Percentiles rank a stretch among this genome's conserved stretches.
These are phyloP conservation scores for Stigmatopora argus DNA, from an alignment of 2,113 vertebrate genomes.

Conservation along the genomic window DNA sequence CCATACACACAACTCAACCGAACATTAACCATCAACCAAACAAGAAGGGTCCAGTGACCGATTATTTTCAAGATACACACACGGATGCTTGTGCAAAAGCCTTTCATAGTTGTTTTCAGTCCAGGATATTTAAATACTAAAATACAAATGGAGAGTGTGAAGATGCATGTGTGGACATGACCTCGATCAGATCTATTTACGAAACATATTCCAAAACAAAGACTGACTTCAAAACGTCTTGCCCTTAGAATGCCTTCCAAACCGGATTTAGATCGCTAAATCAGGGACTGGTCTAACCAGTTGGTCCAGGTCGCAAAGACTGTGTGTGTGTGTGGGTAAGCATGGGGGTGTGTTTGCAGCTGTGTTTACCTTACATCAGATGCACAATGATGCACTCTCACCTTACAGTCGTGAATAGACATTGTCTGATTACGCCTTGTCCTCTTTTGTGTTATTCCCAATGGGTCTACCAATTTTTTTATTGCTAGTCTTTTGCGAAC, in stretches of 20 bases:
- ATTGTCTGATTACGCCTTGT: background rate
- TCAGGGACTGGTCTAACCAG: conserved; percentile 4
- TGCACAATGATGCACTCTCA: background rate
- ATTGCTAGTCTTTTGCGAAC: background rate
- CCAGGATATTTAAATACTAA: conserved; percentile 1
- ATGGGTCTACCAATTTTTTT: background rate
- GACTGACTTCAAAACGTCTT: background rate
- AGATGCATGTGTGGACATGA: background rate
- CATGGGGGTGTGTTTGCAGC: background rate
- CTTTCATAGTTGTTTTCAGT: background rate
- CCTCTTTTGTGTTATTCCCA: background rate
- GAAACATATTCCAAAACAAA: background rate
- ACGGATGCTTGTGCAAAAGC: background rate
- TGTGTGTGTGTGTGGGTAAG: background rate
- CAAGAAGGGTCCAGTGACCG: background rate
- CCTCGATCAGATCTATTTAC: background rate
- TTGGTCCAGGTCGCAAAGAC: background rate
- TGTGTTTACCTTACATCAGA: background rate
- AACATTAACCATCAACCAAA: conserved; percentile 14
- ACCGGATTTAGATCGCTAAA: background rate
- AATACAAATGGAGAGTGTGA: background rate
- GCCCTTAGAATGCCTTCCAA: background rate
- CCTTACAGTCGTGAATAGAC: background rate
- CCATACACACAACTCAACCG: background rate
- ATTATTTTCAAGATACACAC: background rate